Evolutionary conservation across 2,888 invertebrate genomes (phyloP), one percentile per base, ranked within the genome.

Genomic region (Synergus itoensis): DNA sequence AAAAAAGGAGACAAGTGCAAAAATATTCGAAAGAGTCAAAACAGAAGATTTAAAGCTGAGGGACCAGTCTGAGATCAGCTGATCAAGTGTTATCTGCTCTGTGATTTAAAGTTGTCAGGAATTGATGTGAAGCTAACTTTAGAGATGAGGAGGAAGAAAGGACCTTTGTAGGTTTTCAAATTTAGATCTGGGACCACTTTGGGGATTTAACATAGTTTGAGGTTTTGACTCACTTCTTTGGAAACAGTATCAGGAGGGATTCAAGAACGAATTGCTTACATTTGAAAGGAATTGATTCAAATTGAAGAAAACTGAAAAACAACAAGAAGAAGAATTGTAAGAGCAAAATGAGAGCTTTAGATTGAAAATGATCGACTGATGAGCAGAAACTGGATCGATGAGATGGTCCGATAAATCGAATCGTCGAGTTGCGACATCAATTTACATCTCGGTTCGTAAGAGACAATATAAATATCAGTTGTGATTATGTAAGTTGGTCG

Each of bases 391-490:
- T 48, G 21, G 43, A 14, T 69, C n/a, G 28, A 73, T 73, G 16
- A 48, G 36, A 53, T 36, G 69, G 36, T 48, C 48, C 28, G 9
- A 36, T 48, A 48, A 14, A 28, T 36, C 11, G n/a, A 53, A 69
- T 69, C 28, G 69, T 21, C 69, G 69, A 36, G 48, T 73, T 73
- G 48, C 45, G 67, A 73, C 48, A 73, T 73, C 53, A 73, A 73
- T 73, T 73, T 73, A 53, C 69, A 53, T 45, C 14, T 21, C 53
- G 48, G 48, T 53, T 48, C 21, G 16, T 9, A 28, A 73, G 48
- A 73, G 69, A 36, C 69, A 73, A 73, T 73, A 73, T 69, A 69
- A 69, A 69, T 73, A 73, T 73, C 48, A 73, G 48, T 73, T 73
- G 69, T 53, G 48, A 73, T 73, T 73, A 73, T 73, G 69, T 73